Conservation (phyloP, 2,113 vertebrate genomes). For the Copsychus sechellarum region DNA sequence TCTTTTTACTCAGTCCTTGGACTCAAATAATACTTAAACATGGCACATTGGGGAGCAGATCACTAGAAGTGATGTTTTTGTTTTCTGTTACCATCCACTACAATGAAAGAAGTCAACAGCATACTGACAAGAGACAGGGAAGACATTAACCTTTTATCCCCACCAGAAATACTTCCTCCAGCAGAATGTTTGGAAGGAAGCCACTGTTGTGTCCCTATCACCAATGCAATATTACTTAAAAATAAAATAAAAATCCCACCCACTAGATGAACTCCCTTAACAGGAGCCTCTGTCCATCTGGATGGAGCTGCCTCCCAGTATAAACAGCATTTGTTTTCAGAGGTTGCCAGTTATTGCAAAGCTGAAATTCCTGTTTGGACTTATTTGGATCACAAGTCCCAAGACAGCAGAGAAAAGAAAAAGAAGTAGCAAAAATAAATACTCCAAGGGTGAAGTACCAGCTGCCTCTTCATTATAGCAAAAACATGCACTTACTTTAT, state of each 20-base stretch:
- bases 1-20: background rate
- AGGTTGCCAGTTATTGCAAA: background rate
- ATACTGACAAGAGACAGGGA: background rate
- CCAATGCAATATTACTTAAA: background rate
- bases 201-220: background rate
- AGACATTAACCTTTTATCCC: background rate
- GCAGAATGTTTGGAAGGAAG: background rate
- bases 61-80: background rate
- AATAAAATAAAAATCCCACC: background rate
- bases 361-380: background rate
- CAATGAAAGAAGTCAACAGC: background rate
- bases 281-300: background rate
- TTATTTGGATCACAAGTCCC: background rate
- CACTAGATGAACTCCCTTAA: background rate
- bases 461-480: background rate
- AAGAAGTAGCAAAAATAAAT: background rate
- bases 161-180: background rate
- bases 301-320: background rate
- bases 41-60: background rate
- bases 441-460: background rate
- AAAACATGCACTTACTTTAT: background rate
- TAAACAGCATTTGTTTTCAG: background rate
- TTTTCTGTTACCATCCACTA: background rate
- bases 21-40: background rate
- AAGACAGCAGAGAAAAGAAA: background rate